phyloP scores from a whole-genome alignment of 2,113 vertebrate genomes.

The Oplegnathus fasciatus region DNA sequence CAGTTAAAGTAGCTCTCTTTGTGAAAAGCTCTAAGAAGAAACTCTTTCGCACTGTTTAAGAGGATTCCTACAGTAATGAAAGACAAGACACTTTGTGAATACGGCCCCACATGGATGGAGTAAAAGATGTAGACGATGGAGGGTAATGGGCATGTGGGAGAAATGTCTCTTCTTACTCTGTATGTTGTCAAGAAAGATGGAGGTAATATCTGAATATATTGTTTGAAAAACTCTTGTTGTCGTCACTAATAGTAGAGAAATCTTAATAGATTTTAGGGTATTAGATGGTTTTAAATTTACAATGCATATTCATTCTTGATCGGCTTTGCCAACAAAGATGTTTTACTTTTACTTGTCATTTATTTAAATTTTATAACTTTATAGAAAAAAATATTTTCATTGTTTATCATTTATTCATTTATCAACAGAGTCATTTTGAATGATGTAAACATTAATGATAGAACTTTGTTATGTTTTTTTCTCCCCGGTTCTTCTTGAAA shows the following conservation, averaged over 20 bases:
- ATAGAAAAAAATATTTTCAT: neutral
- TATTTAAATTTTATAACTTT: neutral
- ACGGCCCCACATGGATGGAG: neutral
- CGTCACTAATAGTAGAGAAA: too few species aligned
- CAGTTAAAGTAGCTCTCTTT: neutral
- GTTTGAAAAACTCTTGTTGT: neutral
- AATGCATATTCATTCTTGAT: neutral
- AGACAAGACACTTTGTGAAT: neutral
- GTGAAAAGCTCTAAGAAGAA: neutral
- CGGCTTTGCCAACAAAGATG: neutral
- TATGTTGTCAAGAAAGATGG: neutral
- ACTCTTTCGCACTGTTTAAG: too few species aligned
- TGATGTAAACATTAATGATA: neutral
- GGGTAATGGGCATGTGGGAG: neutral
- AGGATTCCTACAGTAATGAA: too few species aligned
- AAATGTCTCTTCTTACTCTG: neutral
- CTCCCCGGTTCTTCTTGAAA: neutral
- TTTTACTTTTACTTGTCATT: neutral
- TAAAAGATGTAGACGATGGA: neutral
- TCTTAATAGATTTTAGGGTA: too few species aligned
- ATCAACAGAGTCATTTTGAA: neutral
- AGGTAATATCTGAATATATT: neutral
- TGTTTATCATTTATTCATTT: neutral
- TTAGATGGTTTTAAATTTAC: too few species aligned
- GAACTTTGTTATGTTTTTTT: neutral